Evolutionary conservation across 2,113 vertebrate genomes (phyloP).

Genomic region (Lutjanus erythropterus): DNA sequence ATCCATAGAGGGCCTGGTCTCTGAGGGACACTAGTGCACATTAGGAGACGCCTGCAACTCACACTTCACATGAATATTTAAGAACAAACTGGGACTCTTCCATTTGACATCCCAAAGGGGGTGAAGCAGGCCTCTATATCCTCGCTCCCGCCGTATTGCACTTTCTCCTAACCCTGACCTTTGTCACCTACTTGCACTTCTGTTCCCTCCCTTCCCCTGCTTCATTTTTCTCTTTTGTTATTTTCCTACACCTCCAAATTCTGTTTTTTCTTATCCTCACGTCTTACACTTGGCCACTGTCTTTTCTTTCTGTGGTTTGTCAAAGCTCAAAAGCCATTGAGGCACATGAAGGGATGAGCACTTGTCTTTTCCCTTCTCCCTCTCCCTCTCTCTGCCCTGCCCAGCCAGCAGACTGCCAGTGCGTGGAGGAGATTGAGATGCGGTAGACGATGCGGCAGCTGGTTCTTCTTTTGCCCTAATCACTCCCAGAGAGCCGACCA

Average conservation of each 20-base stretch:
- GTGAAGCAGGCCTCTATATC: slow-evolving; percentile 40
- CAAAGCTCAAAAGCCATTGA: slow-evolving; percentile 46
- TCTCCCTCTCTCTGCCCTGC: slow-evolving; percentile 15
- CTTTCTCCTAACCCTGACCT: slow-evolving; percentile 58
- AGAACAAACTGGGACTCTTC: slow-evolving; percentile 79
- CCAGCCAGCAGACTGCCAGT: slow-evolving; percentile 66
- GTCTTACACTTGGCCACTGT: slow-evolving; percentile 12
- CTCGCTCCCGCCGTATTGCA: slow-evolving; percentile 14
- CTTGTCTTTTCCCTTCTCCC: slow-evolving; percentile 46
- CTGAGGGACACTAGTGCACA: slow-evolving; percentile 79
- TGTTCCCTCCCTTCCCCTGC: neutral
- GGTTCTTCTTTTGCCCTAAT: slow-evolving; percentile 86
- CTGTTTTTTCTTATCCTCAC: slow-evolving; percentile 22
- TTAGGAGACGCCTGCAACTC: slow-evolving; percentile 70
- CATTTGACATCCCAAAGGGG: slow-evolving; percentile 74
- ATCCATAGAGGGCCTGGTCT: slow-evolving; percentile 67
- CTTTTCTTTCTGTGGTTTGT: slow-evolving; percentile 55
- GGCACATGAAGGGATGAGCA: slow-evolving; percentile 65
- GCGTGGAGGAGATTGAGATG: slow-evolving; percentile 75
- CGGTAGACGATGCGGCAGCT: slow-evolving; percentile 77
- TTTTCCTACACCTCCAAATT: slow-evolving; percentile 9
- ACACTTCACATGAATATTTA: slow-evolving; percentile 84
- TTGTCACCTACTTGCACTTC: slow-evolving; percentile 34
- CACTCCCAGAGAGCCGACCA: slow-evolving; percentile 81
- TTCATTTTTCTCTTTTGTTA: slow-evolving; percentile 23